phyloP scores from a whole-genome alignment of 2,888 invertebrate species.

The Cheilosia vulpina region DNA sequence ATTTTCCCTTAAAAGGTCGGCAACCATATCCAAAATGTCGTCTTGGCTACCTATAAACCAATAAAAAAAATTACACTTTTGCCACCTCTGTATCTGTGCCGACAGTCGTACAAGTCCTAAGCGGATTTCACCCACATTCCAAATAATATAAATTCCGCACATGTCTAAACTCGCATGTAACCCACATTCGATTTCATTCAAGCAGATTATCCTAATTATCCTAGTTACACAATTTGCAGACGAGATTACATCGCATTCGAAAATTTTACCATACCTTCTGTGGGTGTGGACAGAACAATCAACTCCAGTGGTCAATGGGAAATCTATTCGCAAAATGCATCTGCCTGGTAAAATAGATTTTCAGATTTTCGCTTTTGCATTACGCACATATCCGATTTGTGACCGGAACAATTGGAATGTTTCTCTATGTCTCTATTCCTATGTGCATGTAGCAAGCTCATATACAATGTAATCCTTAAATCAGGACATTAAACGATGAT shows the following conservation, averaged over 20 bases:
- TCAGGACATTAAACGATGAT: conserved; percentile 75
- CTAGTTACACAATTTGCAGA: conserved; percentile 72
- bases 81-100: conserved; percentile 36
- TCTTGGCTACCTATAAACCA: conserved; percentile 39
- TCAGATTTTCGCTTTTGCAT: conserved; percentile 34
- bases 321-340: conserved; percentile 58
- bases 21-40: neutral
- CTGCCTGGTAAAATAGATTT: conserved; percentile 49
- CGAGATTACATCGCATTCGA: conserved; percentile 73
- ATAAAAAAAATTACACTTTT: conserved; percentile 59
- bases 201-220: conserved; percentile 74
- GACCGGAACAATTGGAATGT: conserved; percentile 83
- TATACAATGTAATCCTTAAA: conserved; percentile 68
- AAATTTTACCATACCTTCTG: conserved; percentile 28
- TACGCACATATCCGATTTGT: conserved; percentile 80
- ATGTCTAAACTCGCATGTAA: conserved; percentile 37
- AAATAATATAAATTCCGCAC: conserved; percentile 6
- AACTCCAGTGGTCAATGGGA: conserved; percentile 70
- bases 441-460: conserved; percentile 8
- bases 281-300: conserved; percentile 74
- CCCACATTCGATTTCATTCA: conserved; percentile 60
- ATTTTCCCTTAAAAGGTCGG: too few relatives aligned
- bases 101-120: conserved; percentile 45
- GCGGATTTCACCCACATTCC: conserved; percentile 65
- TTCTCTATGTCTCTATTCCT: conserved; percentile 68